These are phyloP conservation scores for Labroides dimidiatus DNA, from an alignment of 2,797 vertebrate species.

Conservation along the genomic window DNA sequence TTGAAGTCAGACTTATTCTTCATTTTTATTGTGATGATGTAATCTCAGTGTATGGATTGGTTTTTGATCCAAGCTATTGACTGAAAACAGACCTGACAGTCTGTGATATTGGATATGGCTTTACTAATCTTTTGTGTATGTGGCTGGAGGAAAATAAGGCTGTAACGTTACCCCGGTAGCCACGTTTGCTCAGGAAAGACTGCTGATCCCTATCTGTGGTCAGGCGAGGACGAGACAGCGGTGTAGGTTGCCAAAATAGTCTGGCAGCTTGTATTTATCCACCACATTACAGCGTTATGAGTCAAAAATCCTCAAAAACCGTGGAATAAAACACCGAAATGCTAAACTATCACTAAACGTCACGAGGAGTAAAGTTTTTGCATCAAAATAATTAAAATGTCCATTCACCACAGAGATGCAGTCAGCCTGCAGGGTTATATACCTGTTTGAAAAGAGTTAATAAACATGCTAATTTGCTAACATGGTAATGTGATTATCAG, in stretches of 20 bases:
- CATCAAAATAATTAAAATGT: neutral
- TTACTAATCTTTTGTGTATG: slow-evolving; percentile 83
- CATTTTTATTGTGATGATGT: slow-evolving; percentile 73
- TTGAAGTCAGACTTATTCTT: slow-evolving; percentile 1
- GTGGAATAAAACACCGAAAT: slow-evolving; percentile 54
- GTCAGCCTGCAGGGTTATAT: neutral
- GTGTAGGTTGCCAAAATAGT: slow-evolving; percentile 80
- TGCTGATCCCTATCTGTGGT: slow-evolving; percentile 83
- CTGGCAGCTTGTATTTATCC: slow-evolving; percentile 76
- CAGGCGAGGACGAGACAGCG: slow-evolving; percentile 69
- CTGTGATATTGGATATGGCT: slow-evolving; percentile 82
- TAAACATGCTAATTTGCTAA: slow-evolving; percentile 45
- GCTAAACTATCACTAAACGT: slow-evolving; percentile 21
- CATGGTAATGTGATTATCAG: slow-evolving; percentile 21
- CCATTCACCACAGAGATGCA: neutral
- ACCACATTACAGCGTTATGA: slow-evolving; percentile 62
- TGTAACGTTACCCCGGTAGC: slow-evolving; percentile 75
- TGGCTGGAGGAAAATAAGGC: slow-evolving; percentile 78
- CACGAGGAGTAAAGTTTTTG: no score
- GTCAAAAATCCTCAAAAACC: slow-evolving; percentile 65
- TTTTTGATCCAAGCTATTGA: slow-evolving; percentile 79
- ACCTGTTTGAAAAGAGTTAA: slow-evolving; percentile 9
- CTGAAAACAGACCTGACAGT: slow-evolving; percentile 75
- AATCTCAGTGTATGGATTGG: slow-evolving; percentile 71
- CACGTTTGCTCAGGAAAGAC: slow-evolving; percentile 77